A percentile compares a stretch with the other conserved stretches of the same genome.
phyloP scores from a whole-genome alignment of 2,888 invertebrate species.

The Spicauda simplicius region DNA sequence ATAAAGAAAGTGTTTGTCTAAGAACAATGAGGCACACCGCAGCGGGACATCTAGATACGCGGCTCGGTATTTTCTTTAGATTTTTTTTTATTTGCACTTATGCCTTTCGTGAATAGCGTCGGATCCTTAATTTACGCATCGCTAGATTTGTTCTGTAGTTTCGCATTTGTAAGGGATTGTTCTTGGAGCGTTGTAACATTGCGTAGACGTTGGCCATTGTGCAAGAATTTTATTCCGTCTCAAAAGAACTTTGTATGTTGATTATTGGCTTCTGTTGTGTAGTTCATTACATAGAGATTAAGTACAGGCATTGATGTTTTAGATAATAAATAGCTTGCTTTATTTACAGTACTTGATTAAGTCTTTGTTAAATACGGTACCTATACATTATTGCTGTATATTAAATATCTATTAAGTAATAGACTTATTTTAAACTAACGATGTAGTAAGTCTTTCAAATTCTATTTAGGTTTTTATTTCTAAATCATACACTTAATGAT shows the following conservation, averaged over 20 bases:
- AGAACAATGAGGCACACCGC: conserved; percentile 78
- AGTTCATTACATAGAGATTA: conserved; percentile 20
- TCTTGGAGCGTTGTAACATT: conserved; percentile 75
- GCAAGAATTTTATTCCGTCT: conserved; percentile 49
- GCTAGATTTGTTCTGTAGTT: conserved; percentile 76
- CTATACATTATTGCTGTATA: too few species aligned
- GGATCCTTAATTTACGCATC: conserved; percentile 83
- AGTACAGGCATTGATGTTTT: conserved; percentile 17
- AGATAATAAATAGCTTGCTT: neutral
- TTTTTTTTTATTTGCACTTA: conserved; percentile 72
- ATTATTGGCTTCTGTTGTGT: conserved; percentile 40
- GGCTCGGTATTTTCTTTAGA: conserved; percentile 69
- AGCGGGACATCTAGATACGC: conserved; percentile 82
- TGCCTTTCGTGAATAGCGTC: conserved; percentile 70
- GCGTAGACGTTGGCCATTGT: conserved; percentile 61
- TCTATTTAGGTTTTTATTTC: too few species aligned
- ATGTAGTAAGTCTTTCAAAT: too few species aligned
- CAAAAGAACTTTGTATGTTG: conserved; percentile 42
- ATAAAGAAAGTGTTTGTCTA: conserved; percentile 82
- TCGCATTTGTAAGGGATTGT: conserved; percentile 75
- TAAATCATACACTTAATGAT: too few species aligned
- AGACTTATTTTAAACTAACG: neutral
- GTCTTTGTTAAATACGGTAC: neutral
- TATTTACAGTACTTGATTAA: neutral
- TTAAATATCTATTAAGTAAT: too few species aligned